These are phyloP conservation scores for Leistus spinibarbis DNA, from an alignment of 2,888 invertebrate genomes.

Conservation along the genomic window DNA sequence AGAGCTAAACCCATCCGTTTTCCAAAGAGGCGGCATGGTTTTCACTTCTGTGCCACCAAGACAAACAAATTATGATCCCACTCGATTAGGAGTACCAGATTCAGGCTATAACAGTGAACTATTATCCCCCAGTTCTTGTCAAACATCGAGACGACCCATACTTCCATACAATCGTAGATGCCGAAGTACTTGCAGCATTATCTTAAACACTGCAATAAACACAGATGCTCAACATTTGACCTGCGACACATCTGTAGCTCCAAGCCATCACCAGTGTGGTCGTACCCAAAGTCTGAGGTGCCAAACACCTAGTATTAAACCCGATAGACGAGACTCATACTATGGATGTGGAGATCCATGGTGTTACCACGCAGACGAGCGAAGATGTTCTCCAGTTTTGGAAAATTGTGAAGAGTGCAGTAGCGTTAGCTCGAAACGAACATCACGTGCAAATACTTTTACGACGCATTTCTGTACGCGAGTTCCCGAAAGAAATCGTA, in stretches of 20 bases:
- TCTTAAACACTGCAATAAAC: constrained; percentile 62
- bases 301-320: constrained; percentile 52
- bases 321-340: constrained; percentile 32
- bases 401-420: constrained; percentile 57
- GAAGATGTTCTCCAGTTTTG: constrained; percentile 54
- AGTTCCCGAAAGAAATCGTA: constrained; percentile 48
- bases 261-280: constrained; percentile 46
- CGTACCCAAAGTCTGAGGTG: constrained; percentile 57
- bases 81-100: constrained; percentile 49
- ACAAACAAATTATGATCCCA: constrained; percentile 27
- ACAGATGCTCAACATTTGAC: constrained; percentile 46
- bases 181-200: constrained; percentile 72
- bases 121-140: constrained; percentile 55
- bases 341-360: constrained; percentile 58
- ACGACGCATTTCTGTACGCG: constrained; percentile 55
- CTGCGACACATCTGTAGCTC: constrained; percentile 18
- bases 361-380: constrained; percentile 55
- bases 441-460: constrained; percentile 51
- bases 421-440: constrained; percentile 41
- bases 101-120: constrained; percentile 65
- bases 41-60: constrained; percentile 61
- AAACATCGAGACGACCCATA: constrained; percentile 48
- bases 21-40: constrained; percentile 61
- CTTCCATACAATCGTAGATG: constrained; percentile 61
- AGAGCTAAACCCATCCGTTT: constrained; percentile 49